phyloP scores from a whole-genome alignment of 2,797 vertebrate genomes.

The Falco columbarius region DNA sequence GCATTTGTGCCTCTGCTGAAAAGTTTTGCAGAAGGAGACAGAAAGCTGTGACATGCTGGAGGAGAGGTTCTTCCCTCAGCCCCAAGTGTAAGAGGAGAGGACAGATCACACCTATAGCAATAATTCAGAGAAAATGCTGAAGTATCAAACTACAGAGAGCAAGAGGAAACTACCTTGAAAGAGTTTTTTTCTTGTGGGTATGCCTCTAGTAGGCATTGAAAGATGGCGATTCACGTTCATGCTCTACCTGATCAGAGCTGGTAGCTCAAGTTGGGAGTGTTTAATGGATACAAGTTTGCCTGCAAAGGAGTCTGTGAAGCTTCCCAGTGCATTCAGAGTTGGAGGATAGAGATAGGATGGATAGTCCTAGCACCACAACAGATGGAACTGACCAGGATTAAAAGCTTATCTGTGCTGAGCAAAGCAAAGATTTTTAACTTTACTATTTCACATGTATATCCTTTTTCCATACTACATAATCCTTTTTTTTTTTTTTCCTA shows the following conservation, averaged over 20 bases:
- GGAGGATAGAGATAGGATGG: not conserved
- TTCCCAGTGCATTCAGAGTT: not conserved
- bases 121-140: not conserved
- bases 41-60: not conserved
- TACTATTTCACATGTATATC: not conserved
- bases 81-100: not conserved
- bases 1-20: not conserved
- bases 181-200: not conserved
- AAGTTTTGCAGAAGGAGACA: not conserved
- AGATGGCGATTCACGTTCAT: not conserved
- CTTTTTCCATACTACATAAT: not conserved
- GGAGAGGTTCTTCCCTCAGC: not conserved
- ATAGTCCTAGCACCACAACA: not conserved
- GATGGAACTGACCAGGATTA: not conserved
- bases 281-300: rapidly evolving
- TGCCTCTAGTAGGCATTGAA: not conserved
- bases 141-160: not conserved
- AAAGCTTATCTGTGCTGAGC: not conserved
- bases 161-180: not conserved
- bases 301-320: not conserved
- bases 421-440: not conserved
- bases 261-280: not conserved
- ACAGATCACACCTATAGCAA: not conserved
- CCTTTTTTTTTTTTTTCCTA: not conserved
- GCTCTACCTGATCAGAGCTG: not conserved